These are phyloP conservation scores for Neolamprologus brichardi DNA, from an alignment of 2,113 vertebrate genomes.

Conservation along the genomic window DNA sequence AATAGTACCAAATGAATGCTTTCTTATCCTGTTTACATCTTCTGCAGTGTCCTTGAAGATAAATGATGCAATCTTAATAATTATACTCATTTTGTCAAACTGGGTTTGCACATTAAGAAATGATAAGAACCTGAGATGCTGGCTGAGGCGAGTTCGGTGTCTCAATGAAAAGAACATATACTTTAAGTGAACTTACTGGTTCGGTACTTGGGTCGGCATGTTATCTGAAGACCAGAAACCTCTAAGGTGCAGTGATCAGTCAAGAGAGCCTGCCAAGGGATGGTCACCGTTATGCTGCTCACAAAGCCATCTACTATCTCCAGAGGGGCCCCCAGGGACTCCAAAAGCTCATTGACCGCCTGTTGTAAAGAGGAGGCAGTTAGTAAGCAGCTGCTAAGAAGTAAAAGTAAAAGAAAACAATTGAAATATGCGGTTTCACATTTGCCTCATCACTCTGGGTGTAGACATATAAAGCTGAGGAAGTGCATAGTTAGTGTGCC, in stretches of 20 bases:
- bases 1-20: background rate
- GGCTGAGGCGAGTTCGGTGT: background rate
- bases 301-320: constrained; percentile 89
- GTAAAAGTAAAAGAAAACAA: background rate
- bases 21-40: background rate
- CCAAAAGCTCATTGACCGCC: constrained; percentile 86
- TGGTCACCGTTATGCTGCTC: constrained; percentile 80
- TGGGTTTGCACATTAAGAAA: background rate
- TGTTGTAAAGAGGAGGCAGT: constrained; percentile 23
- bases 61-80: background rate
- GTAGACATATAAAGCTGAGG: background rate
- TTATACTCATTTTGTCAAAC: background rate
- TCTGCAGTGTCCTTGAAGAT: background rate
- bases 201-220: constrained; percentile 81
- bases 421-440: background rate
- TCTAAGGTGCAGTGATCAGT: constrained; percentile 87
- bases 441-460: background rate
- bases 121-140: background rate
- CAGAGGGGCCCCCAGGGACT: constrained; percentile 81
- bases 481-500: background rate
- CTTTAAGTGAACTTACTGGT: constrained; percentile 71
- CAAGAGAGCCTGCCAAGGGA: constrained; percentile 88
- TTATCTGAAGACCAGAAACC: constrained; percentile 85
- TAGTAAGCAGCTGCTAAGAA: background rate
- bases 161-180: background rate